phyloP scores from a whole-genome alignment of 64 coral and sea anemone species.

The Pachyseris speciosa region DNA sequence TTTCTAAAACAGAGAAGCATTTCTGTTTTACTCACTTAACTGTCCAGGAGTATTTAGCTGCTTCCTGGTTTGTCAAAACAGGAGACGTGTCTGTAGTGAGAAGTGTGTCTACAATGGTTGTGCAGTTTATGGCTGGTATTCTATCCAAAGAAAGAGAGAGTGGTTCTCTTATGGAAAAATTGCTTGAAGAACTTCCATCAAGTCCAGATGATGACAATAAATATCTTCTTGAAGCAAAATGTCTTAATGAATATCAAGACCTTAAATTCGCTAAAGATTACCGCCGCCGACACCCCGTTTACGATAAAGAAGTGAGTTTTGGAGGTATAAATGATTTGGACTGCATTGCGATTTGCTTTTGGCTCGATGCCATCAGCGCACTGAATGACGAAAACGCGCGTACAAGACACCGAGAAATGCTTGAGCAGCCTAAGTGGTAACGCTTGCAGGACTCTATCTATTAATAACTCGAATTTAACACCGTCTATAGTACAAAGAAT shows the following conservation, averaged over 20 bases:
- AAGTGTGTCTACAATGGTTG: neutral
- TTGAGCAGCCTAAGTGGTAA: neutral
- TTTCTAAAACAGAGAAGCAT: neutral
- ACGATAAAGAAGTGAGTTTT: neutral
- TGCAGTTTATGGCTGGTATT: conserved; percentile 36
- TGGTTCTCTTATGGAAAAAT: neutral
- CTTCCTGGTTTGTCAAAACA: conserved; percentile 6
- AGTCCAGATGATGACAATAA: neutral
- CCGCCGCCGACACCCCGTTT: neutral
- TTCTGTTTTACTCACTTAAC: conserved; percentile 34
- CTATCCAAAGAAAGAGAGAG: neutral
- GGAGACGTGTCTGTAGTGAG: neutral
- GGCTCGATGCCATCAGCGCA: conserved; percentile 1
- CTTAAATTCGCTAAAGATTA: neutral
- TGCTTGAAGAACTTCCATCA: neutral
- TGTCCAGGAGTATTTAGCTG: conserved; percentile 24
- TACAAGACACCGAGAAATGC: neutral
- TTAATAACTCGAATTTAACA: neutral
- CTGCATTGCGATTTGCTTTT: conserved; percentile 9
- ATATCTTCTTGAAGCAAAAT: conserved; percentile 10
- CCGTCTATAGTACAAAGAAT: neutral
- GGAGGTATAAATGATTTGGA: neutral
- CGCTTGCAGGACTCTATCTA: neutral
- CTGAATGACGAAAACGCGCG: neutral
- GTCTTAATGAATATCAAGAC: conserved; percentile 34